phyloP scores from a whole-genome alignment of 2,888 invertebrate genomes.

The Athalia circularis region DNA sequence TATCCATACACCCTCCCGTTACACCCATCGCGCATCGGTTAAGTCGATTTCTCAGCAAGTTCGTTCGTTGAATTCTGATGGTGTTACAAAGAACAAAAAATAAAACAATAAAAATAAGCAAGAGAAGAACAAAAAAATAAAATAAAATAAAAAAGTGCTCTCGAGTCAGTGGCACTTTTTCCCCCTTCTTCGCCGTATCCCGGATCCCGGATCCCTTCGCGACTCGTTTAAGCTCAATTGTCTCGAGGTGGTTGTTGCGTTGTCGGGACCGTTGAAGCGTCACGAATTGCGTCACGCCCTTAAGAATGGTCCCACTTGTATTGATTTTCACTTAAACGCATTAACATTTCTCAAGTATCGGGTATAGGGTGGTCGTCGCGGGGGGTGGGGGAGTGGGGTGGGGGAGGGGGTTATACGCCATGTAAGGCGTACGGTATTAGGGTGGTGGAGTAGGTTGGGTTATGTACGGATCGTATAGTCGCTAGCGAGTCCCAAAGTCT shows the following conservation, averaged over 20 bases:
- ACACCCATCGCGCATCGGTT: no score
- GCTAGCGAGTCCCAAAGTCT: no score
- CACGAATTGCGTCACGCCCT: conserved; percentile 20
- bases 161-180: background rate
- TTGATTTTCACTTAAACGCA: conserved; percentile 44
- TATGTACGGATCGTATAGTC: no score
- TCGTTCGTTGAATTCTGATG: conserved; percentile 20
- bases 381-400: no score
- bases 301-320: conserved; percentile 11
- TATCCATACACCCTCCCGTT: no score
- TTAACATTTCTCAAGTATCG: conserved; percentile 39
- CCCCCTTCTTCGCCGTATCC: background rate
- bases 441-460: no score
- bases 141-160: no score
- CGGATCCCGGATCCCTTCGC: background rate
- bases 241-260: conserved; percentile 22
- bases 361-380: background rate
- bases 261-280: conserved; percentile 22
- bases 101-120: background rate
- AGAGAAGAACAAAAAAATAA: no score
- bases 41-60: background rate
- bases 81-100: background rate
- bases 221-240: conserved; percentile 37
- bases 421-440: no score
- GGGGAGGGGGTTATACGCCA: no score